Evolutionary conservation across 1,140 invertebrate genomes (phyloP).

Genomic region (Heliconius hewitsoni): DNA sequence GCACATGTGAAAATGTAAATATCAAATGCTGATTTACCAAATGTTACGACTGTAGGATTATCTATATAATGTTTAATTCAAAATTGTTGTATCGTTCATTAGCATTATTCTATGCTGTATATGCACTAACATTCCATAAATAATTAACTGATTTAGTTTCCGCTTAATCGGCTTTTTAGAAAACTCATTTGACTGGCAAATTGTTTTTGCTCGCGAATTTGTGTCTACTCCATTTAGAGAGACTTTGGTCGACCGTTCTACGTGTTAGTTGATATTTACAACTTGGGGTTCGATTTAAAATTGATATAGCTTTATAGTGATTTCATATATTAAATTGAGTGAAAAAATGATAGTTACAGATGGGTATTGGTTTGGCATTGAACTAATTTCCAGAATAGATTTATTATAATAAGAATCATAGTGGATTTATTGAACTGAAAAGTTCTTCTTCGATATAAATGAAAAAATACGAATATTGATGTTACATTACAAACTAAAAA

Average conservation of each 20-base stretch:
- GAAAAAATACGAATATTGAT: too few relatives aligned
- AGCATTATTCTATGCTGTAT: slow-evolving; percentile 48
- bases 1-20: slow-evolving; percentile 17
- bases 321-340: too few relatives aligned
- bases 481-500: too few relatives aligned
- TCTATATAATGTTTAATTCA: slow-evolving; percentile 35
- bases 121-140: slow-evolving; percentile 57
- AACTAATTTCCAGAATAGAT: too few relatives aligned
- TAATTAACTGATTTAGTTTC: slow-evolving; percentile 76
- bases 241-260: slow-evolving; percentile 9
- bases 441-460: too few relatives aligned
- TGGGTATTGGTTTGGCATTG: too few relatives aligned
- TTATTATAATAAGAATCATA: too few relatives aligned
- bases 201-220: slow-evolving; percentile 60
- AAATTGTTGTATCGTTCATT: slow-evolving; percentile 46
- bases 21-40: slow-evolving; percentile 35
- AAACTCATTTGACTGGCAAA: slow-evolving; percentile 76
- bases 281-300: neutral
- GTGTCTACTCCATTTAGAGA: slow-evolving; percentile 16
- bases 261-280: neutral
- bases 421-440: too few relatives aligned
- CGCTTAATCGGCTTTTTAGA: slow-evolving; percentile 79
- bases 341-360: too few relatives aligned
- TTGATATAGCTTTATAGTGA: neutral
- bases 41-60: slow-evolving; percentile 20